phyloP scores from a whole-genome alignment of 2,888 invertebrate genomes.

The Stenoptilia bipunctidactyla region DNA sequence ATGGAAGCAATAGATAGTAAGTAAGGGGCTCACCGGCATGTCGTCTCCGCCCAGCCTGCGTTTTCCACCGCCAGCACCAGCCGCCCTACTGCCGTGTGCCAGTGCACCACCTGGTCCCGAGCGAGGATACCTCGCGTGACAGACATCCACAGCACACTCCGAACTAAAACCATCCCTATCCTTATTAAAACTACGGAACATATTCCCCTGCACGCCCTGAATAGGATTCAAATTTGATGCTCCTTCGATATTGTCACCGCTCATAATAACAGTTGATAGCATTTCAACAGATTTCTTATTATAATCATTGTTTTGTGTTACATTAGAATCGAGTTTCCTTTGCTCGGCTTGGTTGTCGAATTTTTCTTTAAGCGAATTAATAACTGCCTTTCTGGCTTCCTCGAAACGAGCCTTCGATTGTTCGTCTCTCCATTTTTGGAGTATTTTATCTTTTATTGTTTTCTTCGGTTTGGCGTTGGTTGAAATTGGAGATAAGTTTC shows the following conservation, averaged over 20 bases:
- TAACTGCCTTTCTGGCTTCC: conserved; percentile 46
- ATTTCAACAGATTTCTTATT: conserved; percentile 14
- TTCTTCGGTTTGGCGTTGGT: conserved; percentile 21
- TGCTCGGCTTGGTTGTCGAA: conserved; percentile 25
- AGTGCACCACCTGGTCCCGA: conserved; percentile 46
- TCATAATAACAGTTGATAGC: conserved; percentile 31
- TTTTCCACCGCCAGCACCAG: conserved; percentile 21
- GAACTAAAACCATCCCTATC: conserved; percentile 31
- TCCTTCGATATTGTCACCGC: conserved; percentile 54
- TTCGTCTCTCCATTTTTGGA: conserved; percentile 51
- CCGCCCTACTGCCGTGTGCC: conserved; percentile 61
- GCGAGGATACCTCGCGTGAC: conserved; percentile 43
- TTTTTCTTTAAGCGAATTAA: conserved; percentile 59
- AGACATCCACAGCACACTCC: conserved; percentile 32
- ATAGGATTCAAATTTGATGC: conserved; percentile 49
- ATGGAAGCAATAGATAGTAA: too few relatives aligned
- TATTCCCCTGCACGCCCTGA: conserved; percentile 19
- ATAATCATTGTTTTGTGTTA: conserved; percentile 29
- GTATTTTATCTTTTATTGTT: conserved; percentile 35
- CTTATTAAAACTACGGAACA: conserved; percentile 6
- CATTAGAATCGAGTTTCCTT: conserved; percentile 26
- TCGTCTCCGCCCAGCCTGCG: conserved; percentile 36
- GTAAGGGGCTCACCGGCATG: conserved; percentile 65
- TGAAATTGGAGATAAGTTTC: conserved; percentile 22
- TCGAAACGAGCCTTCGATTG: conserved; percentile 44